Evolutionary conservation across 2,888 invertebrate species (phyloP).

Genomic region (Polymixis flavicincta): DNA sequence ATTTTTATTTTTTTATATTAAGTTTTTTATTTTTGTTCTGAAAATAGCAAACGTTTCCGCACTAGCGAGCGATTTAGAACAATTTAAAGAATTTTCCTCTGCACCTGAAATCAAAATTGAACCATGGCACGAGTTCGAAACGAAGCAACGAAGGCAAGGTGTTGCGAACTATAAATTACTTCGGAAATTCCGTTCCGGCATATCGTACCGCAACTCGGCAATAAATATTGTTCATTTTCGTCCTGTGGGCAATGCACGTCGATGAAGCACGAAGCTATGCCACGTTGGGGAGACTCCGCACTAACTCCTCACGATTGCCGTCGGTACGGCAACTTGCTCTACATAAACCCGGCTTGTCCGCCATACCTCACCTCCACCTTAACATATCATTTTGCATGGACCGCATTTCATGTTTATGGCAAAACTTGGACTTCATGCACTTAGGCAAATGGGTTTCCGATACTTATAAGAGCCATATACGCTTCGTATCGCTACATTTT

Average conservation of each 20-base stretch:
- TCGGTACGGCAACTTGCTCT: conserved; percentile 57
- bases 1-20: too few relatives aligned
- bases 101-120: conserved; percentile 64
- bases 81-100: conserved; percentile 58
- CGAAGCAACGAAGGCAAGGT: conserved; percentile 75
- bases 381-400: conserved; percentile 88
- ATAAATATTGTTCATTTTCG: conserved; percentile 89
- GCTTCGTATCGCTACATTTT: conserved; percentile 83
- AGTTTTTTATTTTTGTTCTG: conserved; percentile 26
- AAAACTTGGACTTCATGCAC: conserved; percentile 90
- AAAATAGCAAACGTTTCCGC: conserved; percentile 14
- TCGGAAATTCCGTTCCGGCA: conserved; percentile 83
- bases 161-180: conserved; percentile 87
- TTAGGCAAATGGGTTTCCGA: conserved; percentile 90
- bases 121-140: conserved; percentile 60
- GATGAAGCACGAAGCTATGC: conserved; percentile 77
- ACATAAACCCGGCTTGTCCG: conserved; percentile 59
- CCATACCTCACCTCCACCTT: conserved; percentile 81
- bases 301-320: conserved; percentile 69
- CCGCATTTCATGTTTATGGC: conserved; percentile 90
- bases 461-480: conserved; percentile 87
- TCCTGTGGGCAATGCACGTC: conserved; percentile 83
- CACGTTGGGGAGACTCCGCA: conserved; percentile 51
- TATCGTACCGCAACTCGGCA: conserved; percentile 82
- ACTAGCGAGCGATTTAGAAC: conserved; percentile 32